Evolutionary conservation across 1,140 invertebrate genomes (phyloP).

Genomic region (Bombus cullumanus): DNA sequence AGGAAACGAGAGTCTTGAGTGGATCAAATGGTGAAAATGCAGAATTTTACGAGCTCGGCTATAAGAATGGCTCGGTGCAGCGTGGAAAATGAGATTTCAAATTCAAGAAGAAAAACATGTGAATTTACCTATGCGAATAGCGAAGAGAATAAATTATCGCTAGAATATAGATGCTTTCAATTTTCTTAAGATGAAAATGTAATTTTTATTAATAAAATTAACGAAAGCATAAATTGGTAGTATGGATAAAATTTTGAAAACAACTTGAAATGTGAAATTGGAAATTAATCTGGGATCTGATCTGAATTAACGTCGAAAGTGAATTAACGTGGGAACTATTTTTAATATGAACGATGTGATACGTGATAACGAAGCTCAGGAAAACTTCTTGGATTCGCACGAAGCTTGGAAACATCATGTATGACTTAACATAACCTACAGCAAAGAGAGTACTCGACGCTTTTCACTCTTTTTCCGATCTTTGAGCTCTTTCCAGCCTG

Average conservation of each 20-base stretch:
- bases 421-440: constrained; percentile 37
- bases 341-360: background rate
- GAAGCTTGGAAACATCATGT: constrained; percentile 32
- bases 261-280: no score
- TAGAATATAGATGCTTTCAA: background rate
- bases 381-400: constrained; percentile 9
- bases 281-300: background rate
- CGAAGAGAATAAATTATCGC: background rate
- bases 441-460: constrained; percentile 27
- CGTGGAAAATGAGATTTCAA: background rate
- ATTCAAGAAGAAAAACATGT: background rate
- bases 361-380: constrained; percentile 1
- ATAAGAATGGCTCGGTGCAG: no score
- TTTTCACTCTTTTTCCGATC: constrained; percentile 24
- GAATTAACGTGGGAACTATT: no score
- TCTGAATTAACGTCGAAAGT: no score
- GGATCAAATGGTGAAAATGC: background rate
- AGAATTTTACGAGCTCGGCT: background rate
- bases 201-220: background rate
- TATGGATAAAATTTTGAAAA: no score
- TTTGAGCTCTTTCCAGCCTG: constrained; percentile 31
- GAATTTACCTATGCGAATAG: background rate
- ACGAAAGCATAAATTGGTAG: no score
- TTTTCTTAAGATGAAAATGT: background rate
- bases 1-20: background rate